phyloP scores from a whole-genome alignment of 2,113 vertebrate species.

The Lanius ludovicianus region DNA sequence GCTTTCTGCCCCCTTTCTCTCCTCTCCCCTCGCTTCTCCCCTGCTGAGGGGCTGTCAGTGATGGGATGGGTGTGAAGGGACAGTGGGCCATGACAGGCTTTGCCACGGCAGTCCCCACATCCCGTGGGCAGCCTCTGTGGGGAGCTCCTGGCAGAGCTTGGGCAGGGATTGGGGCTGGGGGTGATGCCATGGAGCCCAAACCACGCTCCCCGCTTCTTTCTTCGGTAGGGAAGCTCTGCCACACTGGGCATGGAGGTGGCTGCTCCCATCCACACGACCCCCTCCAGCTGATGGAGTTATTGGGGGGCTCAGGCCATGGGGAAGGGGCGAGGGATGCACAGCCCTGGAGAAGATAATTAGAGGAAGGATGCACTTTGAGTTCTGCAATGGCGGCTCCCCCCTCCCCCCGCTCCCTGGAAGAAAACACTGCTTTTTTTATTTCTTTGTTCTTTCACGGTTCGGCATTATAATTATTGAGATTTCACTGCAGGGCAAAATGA shows the following conservation, averaged over 20 bases:
- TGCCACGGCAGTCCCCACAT: rapidly evolving
- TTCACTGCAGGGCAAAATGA: conserved; percentile 60
- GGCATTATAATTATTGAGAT: conserved; percentile 61
- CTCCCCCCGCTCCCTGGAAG: neutral
- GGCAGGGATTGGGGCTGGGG: neutral
- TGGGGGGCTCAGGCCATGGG: rapidly evolving
- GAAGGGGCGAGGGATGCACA: neutral
- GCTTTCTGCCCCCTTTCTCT: neutral
- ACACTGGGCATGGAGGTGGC: rapidly evolving
- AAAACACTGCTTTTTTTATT: conserved; percentile 16
- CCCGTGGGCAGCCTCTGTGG: rapidly evolving
- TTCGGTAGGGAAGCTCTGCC: rapidly evolving
- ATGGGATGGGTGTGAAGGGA: neutral
- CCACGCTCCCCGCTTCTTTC: rapidly evolving
- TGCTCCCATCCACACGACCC: rapidly evolving
- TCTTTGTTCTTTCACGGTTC: conserved; percentile 54
- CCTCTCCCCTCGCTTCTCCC: neutral
- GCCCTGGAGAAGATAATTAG: neutral
- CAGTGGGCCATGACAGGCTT: rapidly evolving
- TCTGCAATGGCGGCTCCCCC: neutral
- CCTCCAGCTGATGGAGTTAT: rapidly evolving
- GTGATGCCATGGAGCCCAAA: neutral
- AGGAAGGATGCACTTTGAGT: neutral
- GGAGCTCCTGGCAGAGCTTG: neutral
- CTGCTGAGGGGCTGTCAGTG: rapidly evolving